Base-by-base conservation (phyloP, 2,797 vertebrate genomes). In the Sparus aurata region DNA sequence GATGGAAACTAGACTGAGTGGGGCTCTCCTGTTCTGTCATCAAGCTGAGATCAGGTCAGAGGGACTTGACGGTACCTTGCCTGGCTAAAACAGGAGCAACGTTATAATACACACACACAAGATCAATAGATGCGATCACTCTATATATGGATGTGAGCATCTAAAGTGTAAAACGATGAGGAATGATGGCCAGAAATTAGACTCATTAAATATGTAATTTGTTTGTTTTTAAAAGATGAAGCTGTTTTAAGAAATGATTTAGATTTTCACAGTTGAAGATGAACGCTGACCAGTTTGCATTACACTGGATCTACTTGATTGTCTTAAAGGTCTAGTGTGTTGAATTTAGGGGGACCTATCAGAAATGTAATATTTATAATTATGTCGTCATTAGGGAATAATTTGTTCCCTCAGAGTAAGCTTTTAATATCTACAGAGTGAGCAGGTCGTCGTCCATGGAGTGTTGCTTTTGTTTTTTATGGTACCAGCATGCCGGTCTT, bases 1-100 rank as follows among this genome's bases (percentile, higher is more conserved):
- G 43, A 78, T 50, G 12, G 58, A 49, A 49, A 69, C 64, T 18
- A 54, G 58, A 54, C 15, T 30, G 46, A 78, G 17, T 0, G 0
- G 23, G 55, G 30, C 23, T 50, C 15, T 9, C 25, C 30, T 8
- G 20, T 17, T 38, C 52, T 34, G 30, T 34, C 30, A 34, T 34
- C 30, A 34, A 34, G 30, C 62, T 76, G 73, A n/a, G 13, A 23
- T 63, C 45, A 73, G 27, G 45, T 74, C 46, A 55, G 45, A 41
- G 17, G 57, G 43, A 60, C 22, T 54, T 69, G 16, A 61, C 5
- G 22, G n/a, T 25, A 54, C 20, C 5, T 46, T 45, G 61, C 12
- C 43, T 34, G 27, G 3, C 20, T 22, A 25, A 45, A 58, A 46
- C 0, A 22, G n/a, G 45, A 16, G 13, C 34, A 20, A n/a, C n/a